Conservation (phyloP, 2,888 invertebrate genomes). For the Troilus luridus region DNA sequence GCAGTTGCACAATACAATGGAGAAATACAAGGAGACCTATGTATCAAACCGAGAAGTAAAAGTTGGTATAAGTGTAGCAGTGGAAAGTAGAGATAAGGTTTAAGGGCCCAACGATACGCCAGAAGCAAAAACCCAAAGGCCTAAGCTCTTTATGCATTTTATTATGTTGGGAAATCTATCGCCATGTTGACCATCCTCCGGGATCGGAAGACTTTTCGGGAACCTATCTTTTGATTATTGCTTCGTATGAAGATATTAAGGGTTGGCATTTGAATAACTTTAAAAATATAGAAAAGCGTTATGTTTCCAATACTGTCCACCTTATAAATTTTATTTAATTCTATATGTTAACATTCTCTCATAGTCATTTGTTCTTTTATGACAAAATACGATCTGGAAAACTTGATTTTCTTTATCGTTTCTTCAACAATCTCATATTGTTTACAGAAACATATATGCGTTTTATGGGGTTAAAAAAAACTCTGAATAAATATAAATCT, state of each 20-base stretch:
- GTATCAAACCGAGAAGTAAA: not conserved
- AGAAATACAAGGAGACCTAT: not conserved
- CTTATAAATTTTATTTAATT: too few relatives aligned
- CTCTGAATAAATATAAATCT: too few relatives aligned
- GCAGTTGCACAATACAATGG: not conserved
- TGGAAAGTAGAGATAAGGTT: not conserved
- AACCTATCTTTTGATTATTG: not conserved
- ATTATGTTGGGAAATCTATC: not conserved
- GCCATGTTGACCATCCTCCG: not conserved
- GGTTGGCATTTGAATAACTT: too few relatives aligned
- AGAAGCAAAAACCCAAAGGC: not conserved
- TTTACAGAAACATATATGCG: too few relatives aligned
- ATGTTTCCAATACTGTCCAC: too few relatives aligned
- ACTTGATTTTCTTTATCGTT: too few relatives aligned
- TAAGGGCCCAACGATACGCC: not conserved
- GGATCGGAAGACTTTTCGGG: not conserved
- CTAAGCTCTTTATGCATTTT: not conserved
- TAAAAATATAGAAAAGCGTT: too few relatives aligned
- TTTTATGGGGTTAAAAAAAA: too few relatives aligned
- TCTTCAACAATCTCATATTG: too few relatives aligned
- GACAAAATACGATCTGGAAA: too few relatives aligned
- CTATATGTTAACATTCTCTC: too few relatives aligned
- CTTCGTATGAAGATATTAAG: not conserved
- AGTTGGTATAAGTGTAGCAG: not conserved
- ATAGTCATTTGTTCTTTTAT: too few relatives aligned